phyloP scores from a whole-genome alignment of 2,113 vertebrate genomes.

The Perca fluviatilis region DNA sequence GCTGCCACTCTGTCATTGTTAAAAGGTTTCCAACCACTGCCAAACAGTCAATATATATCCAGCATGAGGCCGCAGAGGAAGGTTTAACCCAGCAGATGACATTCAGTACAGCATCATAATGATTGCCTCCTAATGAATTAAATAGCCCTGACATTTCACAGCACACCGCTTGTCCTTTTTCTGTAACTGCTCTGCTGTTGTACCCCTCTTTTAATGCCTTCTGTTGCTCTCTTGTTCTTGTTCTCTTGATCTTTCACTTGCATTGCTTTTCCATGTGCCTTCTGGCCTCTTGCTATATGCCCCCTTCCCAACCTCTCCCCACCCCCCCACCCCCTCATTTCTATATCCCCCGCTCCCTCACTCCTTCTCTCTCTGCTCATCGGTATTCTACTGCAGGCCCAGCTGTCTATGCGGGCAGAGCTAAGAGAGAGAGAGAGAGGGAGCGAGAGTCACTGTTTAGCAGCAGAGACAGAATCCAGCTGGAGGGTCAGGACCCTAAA shows the following conservation, averaged over 20 bases:
- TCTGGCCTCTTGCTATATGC: conserved; percentile 39
- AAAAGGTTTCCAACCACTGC: conserved; percentile 58
- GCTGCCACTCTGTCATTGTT: conserved; percentile 45
- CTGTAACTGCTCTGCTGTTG: conserved; percentile 64
- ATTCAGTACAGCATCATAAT: conserved; percentile 76
- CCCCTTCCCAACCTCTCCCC: neutral
- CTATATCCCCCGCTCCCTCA: conserved; percentile 27
- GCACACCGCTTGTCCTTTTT: conserved; percentile 70
- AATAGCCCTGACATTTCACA: conserved; percentile 82
- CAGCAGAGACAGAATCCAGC: conserved; percentile 73
- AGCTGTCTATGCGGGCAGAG: conserved; percentile 70
- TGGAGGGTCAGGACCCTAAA: conserved; percentile 75
- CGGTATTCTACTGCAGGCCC: conserved; percentile 73
- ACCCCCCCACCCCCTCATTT: conserved; percentile 21
- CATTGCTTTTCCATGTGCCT: conserved; percentile 40
- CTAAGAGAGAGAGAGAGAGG: conserved; percentile 35
- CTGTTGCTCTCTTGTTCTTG: conserved; percentile 40
- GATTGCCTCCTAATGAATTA: conserved; percentile 80
- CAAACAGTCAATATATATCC: conserved; percentile 71
- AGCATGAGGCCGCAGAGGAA: conserved; percentile 54
- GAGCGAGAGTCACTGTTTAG: conserved; percentile 70
- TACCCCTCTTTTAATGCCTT: conserved; percentile 57
- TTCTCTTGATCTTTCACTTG: conserved; percentile 46
- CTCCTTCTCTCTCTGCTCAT: conserved; percentile 67
- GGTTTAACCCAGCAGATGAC: conserved; percentile 79